phyloP scores from a whole-genome alignment of 2,797 vertebrate genomes.

The Gymnoscopelus braueri region DNA sequence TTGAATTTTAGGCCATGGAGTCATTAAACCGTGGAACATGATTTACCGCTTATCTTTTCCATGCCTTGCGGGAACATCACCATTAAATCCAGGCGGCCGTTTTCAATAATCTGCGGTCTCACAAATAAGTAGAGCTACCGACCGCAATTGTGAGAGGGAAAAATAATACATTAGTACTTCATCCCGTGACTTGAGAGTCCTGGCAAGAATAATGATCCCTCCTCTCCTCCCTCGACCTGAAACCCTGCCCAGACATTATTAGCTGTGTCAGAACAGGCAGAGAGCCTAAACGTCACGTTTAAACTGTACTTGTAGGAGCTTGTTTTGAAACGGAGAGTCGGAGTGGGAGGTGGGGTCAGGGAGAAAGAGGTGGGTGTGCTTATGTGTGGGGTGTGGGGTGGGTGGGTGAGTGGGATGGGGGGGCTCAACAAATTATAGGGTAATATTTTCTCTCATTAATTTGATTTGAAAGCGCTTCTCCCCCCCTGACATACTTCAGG shows the following conservation, averaged over 20 bases:
- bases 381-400: neutral
- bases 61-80: constrained; percentile 14
- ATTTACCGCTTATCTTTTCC: constrained; percentile 48
- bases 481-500: constrained; percentile 28
- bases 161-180: constrained; percentile 6
- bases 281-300: constrained; percentile 39
- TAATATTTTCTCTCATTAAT: constrained; percentile 50
- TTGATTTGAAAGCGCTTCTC: constrained; percentile 42
- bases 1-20: neutral
- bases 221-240: constrained; percentile 8
- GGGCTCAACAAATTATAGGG: constrained; percentile 44
- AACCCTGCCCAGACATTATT: constrained; percentile 25
- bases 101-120: constrained; percentile 33
- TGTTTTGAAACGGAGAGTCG: constrained; percentile 19
- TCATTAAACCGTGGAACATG: constrained; percentile 14
- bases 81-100: constrained; percentile 12
- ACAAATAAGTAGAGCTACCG: constrained; percentile 4
- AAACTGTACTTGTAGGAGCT: constrained; percentile 45
- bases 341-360: neutral
- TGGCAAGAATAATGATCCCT: neutral
- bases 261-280: constrained; percentile 20
- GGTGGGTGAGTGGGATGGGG: neutral
- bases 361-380: too few species aligned
- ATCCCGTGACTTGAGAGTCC: constrained; percentile 13
- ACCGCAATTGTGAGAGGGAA: constrained; percentile 20